Conservation (phyloP, 2,797 vertebrate genomes). For the Oreortyx pictus region DNA sequence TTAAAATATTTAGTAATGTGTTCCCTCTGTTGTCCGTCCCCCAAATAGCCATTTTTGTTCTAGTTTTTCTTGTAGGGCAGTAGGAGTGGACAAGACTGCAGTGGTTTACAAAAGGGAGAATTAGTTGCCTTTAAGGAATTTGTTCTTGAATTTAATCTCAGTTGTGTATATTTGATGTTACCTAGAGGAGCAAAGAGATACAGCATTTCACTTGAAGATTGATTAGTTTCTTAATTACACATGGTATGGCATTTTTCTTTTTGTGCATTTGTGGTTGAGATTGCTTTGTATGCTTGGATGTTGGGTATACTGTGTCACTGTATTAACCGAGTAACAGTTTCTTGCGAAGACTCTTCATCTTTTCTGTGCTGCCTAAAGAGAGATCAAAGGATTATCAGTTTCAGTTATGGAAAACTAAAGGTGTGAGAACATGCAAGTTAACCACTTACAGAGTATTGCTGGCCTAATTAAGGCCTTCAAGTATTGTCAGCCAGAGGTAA, state of each 20-base stretch:
- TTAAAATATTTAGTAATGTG: not conserved
- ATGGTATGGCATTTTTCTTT: not conserved
- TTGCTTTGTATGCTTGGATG: not conserved
- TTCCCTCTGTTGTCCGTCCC: not conserved
- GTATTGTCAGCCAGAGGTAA: not conserved
- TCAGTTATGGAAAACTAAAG: not conserved
- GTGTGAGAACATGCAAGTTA: not conserved
- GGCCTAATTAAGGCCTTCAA: not conserved
- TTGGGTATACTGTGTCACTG: not conserved
- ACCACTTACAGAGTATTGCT: not conserved
- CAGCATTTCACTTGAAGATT: not conserved
- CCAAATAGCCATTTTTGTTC: not conserved
- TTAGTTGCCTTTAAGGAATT: not conserved
- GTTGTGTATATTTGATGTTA: not conserved
- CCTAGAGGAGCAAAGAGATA: not conserved
- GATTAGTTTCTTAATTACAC: not conserved
- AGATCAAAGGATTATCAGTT: not conserved
- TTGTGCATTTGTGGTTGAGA: not conserved
- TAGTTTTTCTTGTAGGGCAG: not conserved
- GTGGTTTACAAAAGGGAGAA: not conserved
- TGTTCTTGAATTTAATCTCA: not conserved
- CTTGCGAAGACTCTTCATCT: not conserved
- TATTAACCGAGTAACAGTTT: not conserved
- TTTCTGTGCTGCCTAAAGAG: not conserved
- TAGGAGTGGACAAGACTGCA: not conserved